Evolutionary conservation across 2,797 vertebrate species (phyloP).

Genomic region (Allobates femoralis): DNA sequence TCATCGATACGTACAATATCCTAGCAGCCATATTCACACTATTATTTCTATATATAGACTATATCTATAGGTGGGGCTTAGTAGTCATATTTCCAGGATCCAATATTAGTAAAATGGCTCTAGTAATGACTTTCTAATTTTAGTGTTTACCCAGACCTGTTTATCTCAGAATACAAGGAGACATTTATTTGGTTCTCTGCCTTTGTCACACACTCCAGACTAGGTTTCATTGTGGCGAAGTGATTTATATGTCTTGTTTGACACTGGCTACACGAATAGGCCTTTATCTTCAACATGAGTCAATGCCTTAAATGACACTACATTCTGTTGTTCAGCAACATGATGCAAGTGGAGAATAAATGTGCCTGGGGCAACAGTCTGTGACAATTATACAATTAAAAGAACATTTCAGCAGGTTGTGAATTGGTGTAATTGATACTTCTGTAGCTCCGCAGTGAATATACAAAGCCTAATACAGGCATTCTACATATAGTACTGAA

Average conservation of each 20-base stretch:
- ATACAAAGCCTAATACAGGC: not conserved
- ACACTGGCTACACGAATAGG: constrained; percentile 44
- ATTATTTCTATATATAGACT: not conserved
- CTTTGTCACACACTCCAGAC: constrained; percentile 23
- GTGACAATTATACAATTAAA: constrained; percentile 53
- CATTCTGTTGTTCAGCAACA: constrained; percentile 42
- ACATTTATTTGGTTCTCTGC: constrained; percentile 35
- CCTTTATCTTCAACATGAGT: constrained; percentile 53
- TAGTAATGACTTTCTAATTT: not conserved
- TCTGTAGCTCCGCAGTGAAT: not conserved
- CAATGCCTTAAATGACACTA: constrained; percentile 50
- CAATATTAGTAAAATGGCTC: not conserved
- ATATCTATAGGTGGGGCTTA: not conserved
- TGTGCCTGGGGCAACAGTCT: constrained; percentile 40
- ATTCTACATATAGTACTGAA: not conserved
- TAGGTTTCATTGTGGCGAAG: constrained; percentile 30
- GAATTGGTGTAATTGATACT: constrained; percentile 16
- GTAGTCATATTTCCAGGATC: not conserved
- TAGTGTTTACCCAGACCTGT: not conserved
- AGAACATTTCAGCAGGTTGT: constrained; percentile 41
- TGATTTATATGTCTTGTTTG: constrained; percentile 59
- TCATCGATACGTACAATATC: too few species aligned
- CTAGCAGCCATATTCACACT: too few species aligned
- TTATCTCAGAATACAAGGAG: constrained; percentile 1
- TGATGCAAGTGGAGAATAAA: constrained; percentile 30